Evolutionary conservation across 2,888 invertebrate genomes (phyloP), one percentile per base, ranked within the genome.

Genomic region (Cenopis cana): DNA sequence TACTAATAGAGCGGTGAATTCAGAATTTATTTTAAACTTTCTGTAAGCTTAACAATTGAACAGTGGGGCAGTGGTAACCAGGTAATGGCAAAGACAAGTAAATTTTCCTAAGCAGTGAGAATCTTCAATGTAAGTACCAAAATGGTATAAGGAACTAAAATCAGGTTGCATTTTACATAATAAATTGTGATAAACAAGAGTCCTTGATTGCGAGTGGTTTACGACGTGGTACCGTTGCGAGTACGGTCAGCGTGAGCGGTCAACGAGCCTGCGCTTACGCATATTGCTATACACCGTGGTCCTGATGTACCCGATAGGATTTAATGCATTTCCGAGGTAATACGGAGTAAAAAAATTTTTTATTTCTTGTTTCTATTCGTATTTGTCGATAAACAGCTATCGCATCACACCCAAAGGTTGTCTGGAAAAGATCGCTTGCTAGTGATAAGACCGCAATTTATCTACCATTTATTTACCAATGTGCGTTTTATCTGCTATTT

Each of bases 191-290:
- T 66, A 68, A 62, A 74, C 62, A 61, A 65, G 69, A 68, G 70
- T 72, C 74, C 75, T 76, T 75, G 72, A 74, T 73, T 73, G 70
- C 69, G 52, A 65, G 56, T 59, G 69, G 70, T 66, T 66, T 66
- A 70, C 70, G 59, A 59, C n/a, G 20, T 17, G 17, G 52, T 66
- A 73, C 73, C 69, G 74, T 74, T 75, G 59, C 29, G 11, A 24
- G n/a, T n/a, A 54, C 36, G 14, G 36, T 33, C 49, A 50, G 49
- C 55, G 14, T 29, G 14, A 55, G 12, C 3, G 14, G 24, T 8
- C 6, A 49, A 17, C 49, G 9, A 41, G 41, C 5, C 41, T 41
- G 41, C 14, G 41, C 41, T 41, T 41, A 46, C 46, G n/a, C 46
- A 46, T n/a, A 46, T n/a, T 41, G 14, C 5, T 1, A 46, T 46